Percentiles rank a stretch among this genome's conserved stretches.
Evolutionary conservation across 1,140 invertebrate genomes (phyloP).

Genomic region (Phortica variegata): DNA sequence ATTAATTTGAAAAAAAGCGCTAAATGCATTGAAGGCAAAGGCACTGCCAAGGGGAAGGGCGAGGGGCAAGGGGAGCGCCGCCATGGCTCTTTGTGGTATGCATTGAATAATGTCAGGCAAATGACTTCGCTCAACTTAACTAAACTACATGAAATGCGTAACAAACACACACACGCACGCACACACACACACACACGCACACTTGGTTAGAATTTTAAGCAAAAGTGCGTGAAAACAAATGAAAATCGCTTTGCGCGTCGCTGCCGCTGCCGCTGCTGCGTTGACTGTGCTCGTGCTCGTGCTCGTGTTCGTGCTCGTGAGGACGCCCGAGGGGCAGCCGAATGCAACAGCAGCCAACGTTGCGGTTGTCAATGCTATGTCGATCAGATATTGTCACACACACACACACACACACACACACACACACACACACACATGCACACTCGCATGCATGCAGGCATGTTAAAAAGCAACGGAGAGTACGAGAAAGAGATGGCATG

Average conservation of each 20-base stretch:
- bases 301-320: too few relatives aligned
- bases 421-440: not conserved
- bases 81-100: too few relatives aligned
- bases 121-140: too few relatives aligned
- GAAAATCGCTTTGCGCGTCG: conserved; percentile 29
- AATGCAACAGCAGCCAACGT: too few relatives aligned
- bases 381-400: not conserved
- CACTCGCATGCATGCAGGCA: not conserved
- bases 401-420: not conserved
- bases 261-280: not conserved
- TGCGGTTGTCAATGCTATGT: too few relatives aligned
- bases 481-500: not conserved
- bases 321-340: too few relatives aligned
- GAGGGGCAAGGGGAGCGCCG: too few relatives aligned
- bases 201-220: conserved; percentile 47
- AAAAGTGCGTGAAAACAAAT: conserved; percentile 55
- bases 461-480: not conserved
- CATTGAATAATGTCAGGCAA: too few relatives aligned
- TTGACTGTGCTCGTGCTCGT: conserved; percentile 20
- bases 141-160: too few relatives aligned
- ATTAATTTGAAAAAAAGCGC: too few relatives aligned
- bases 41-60: too few relatives aligned
- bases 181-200: conserved; percentile 15
- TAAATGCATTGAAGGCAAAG: too few relatives aligned
- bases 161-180: conserved; percentile 38